phyloP scores from a whole-genome alignment of 2,113 vertebrate species.

The Clarias gariepinus region DNA sequence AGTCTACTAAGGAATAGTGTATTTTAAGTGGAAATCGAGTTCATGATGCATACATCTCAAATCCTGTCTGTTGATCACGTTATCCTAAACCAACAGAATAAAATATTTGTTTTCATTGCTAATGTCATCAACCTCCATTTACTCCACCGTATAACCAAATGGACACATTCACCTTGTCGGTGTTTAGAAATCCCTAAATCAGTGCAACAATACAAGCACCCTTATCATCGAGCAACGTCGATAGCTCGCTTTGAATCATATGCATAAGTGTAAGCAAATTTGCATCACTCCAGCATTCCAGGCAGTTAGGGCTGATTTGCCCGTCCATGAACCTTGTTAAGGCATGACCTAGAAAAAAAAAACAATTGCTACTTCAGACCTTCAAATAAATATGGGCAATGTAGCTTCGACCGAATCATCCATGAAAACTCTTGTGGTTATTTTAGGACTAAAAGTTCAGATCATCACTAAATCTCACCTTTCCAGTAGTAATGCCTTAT shows the following conservation, averaged over 20 bases:
- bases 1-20: not conserved
- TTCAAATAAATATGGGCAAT: conserved; percentile 19
- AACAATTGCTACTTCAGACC: not conserved
- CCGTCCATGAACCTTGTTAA: not conserved
- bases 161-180: not conserved
- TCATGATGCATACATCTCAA: not conserved
- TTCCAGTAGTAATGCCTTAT: not conserved
- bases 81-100: not conserved
- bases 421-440: not conserved
- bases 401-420: not conserved
- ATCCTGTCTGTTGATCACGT: not conserved
- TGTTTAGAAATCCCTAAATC: conserved; percentile 1
- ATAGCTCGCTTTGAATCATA: conserved; percentile 13
- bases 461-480: not conserved
- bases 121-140: not conserved
- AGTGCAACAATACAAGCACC: not conserved
- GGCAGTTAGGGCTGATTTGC: conserved; percentile 23
- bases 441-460: not conserved
- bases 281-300: not conserved
- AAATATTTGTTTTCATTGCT: not conserved
- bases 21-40: not conserved
- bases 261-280: conserved; percentile 3
- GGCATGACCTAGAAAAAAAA: not conserved
- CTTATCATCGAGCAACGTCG: not conserved
- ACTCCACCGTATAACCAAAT: not conserved